Conservation (phyloP, 2,113 vertebrate genomes). For the Planiliza haematocheilus region DNA sequence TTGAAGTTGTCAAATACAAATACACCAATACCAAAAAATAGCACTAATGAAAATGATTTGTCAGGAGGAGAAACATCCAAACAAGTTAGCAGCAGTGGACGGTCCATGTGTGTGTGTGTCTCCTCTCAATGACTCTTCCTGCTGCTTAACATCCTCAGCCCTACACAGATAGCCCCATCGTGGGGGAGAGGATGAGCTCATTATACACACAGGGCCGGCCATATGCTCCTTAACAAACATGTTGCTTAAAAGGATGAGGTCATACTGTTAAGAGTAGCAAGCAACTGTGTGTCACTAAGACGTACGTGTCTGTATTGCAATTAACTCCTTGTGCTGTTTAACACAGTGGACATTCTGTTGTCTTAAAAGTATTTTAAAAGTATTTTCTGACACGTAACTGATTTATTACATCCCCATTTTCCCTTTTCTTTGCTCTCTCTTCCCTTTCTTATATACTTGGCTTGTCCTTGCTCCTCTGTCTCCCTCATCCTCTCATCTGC, state of each 20-base stretch:
- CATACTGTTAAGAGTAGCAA: conserved; percentile 45
- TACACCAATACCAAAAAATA: background rate
- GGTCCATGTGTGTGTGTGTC: conserved; percentile 10
- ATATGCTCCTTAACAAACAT: conserved; percentile 65
- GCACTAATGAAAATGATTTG: no score
- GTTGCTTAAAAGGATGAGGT: conserved; percentile 70
- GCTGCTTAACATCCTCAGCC: conserved; percentile 63
- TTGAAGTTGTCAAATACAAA: background rate
- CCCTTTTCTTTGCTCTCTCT: background rate
- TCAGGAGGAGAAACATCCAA: conserved; percentile 9
- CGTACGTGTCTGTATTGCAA: background rate
- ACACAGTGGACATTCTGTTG: no score
- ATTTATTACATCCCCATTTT: background rate
- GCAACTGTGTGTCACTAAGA: conserved; percentile 18
- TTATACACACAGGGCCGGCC: conserved; percentile 56
- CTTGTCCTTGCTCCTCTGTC: conserved; percentile 56
- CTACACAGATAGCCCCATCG: conserved; percentile 50
- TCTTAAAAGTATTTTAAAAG: no score
- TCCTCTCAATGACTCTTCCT: conserved; percentile 66
- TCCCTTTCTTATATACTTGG: background rate
- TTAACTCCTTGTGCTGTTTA: no score
- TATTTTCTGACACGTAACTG: background rate
- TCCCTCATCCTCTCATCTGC: conserved; percentile 62
- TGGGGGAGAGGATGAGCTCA: conserved; percentile 66
- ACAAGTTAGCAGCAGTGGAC: conserved; percentile 2